Evolutionary conservation across 2,797 vertebrate species (phyloP), one percentile per base, ranked within the genome.

Genomic region (Coilia nasus): DNA sequence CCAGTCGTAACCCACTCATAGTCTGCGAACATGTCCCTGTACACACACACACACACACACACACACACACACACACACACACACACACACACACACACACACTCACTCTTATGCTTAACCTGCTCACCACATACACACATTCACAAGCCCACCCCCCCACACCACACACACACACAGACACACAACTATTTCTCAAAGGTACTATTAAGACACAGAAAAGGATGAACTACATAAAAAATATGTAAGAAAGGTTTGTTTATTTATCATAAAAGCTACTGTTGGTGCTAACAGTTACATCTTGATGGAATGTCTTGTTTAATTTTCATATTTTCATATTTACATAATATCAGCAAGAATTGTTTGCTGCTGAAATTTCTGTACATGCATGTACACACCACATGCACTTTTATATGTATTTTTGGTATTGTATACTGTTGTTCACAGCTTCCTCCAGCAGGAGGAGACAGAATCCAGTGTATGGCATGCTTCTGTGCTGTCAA

Each of bases 391-490:
- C 14, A 78, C 44, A 19, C 28, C 17, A 23, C 60, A 64, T 64
- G 60, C 1, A 75, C 67, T 12, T 10, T n/a, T 71, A 3, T 15
- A 41, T 21, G 12, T 25, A 44, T 44, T 21, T 78, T 7, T 21
- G 41, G 9, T 41, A 44, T 9, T 9, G 19, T 44, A 21, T 3
- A 25, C 50, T 44, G 50, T 6, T 81, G 19, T 83, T 71, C 56
- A 14, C 31, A 41, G 81, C 0, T 88, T 0, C 86, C 44, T 81
- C 92, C 95, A 92, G 91, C 90, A 93, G 94, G 91, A 89, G 93
- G 95, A 91, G 95, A 94, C 92, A 95, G 60, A 96, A 93, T 94
- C 94, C 93, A 92, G 41, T 2, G 67, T 64, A 95, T 94, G 11
- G 17, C n/a, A 56, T 67, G 19, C 71, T 78, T 21, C 17, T 44